Base-by-base conservation (phyloP, 2,113 vertebrate genomes). In the Colaptes auratus region DNA sequence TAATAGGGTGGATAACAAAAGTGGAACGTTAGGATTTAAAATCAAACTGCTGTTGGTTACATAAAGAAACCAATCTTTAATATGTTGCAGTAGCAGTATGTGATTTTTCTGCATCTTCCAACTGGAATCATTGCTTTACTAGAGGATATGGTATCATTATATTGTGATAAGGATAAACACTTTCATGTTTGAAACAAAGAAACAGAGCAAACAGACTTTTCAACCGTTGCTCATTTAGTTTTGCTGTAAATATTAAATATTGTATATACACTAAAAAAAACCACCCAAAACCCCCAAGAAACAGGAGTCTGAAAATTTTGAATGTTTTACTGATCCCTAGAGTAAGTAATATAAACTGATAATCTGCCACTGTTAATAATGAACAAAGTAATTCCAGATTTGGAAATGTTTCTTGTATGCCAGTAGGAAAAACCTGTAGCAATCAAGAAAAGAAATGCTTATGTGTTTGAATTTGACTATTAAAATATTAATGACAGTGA, bases 1-100 rank as follows among this genome's bases (percentile, higher is more conserved):
- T 91, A 91, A 88, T 70, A 94, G 82, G 30, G 72, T 94, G 75
- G 67, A 80, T 94, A 89, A 89, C 55, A 89, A 92, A 95, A 50
- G 71, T 50, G 79, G 91, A 96, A 96, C 92, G 75, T 91, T 88
- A 86, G 79, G 76, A 92, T 96, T 92, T 92, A 88, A 88, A 96
- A 88, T 82, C 79, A 59, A 77, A 92, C 67, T 80, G 31, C 39
- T 76, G 11, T 85, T 73, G 25, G 59, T 78, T 95, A 82, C 60
- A 63, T 70, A 50, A 80, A 89, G 81, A 91, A 92, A 66, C 78
- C 71, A 88, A 73, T 27, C 31, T 86, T 93, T 66, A 52, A 11
- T 75, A 27, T 69, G 50, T 65, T 0, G 1, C 23, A n/a, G 18
- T 55, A 85, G 78, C 35, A 76, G 9, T 82, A 89, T 77, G 21